Evolutionary conservation across 2,113 vertebrate genomes (phyloP), one percentile per base, ranked within the genome.

Genomic region (Cercocebus atys): DNA sequence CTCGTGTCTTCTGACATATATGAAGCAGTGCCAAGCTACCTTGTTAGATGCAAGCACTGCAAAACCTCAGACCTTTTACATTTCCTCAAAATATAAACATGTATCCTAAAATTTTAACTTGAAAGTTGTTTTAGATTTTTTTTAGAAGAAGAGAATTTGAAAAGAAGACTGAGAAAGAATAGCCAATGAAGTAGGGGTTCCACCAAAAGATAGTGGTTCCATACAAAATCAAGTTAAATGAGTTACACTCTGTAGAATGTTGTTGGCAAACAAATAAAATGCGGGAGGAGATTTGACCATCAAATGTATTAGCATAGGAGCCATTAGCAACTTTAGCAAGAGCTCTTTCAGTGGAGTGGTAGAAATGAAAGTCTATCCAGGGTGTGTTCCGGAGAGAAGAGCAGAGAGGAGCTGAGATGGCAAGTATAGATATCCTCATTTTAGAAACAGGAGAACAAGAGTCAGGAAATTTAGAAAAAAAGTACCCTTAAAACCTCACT

Each of bases 281-380:
- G 2, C 13, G 3, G 10, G 1, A 68, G 43, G 30, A 50, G 1
- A 43, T 8, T 3, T n/a, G 25, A 68, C 2, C 10, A 10, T 13
- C 22, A 38, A 4, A 55, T 12, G 5, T 82, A 32, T 22, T 22
- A 55, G 0, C 6, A 23, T 3, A 1, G 45, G 43, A 12, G 6
- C 68, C 13, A 75, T 72, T 45, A 70, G 0, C 20, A n/a, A 72
- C 18, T 45, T 79, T 73, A 13, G 11, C 13, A 91, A 87, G 61
- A 70, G 40, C 13, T 80, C 20, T 82, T 17, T 47, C 27, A 55
- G 22, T 20, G 14, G 23, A 18, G 1, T 66, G 55, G 38, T 10
- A 45, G 38, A 90, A 91, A 73, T 14, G 12, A 75, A 82, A 88
- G 14, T 35, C 17, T 75, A 40, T 12, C 5, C 10, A 66, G 3